phyloP scores from a whole-genome alignment of 2,113 vertebrate genomes.

The Camelus dromedarius region DNA sequence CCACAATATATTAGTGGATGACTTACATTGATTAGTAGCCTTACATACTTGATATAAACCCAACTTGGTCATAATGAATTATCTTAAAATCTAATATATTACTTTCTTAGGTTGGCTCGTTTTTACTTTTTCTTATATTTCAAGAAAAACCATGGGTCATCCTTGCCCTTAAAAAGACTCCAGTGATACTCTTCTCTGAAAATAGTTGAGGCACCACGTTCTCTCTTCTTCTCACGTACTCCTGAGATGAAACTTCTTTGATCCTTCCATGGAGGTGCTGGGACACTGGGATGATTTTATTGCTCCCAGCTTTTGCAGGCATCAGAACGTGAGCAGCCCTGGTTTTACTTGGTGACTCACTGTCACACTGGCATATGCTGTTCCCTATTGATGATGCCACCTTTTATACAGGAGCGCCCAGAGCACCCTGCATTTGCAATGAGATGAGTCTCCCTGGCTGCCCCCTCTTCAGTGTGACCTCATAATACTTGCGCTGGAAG shows the following conservation, averaged over 20 bases:
- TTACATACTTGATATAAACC: background rate
- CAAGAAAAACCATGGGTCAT: background rate
- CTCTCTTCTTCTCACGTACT: background rate
- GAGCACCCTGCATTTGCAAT: background rate
- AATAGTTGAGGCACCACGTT: background rate
- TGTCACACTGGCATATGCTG: background rate
- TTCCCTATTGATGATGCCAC: background rate
- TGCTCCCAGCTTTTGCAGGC: background rate
- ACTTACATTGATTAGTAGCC: background rate
- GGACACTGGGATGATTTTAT: background rate
- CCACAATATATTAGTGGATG: background rate
- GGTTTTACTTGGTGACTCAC: background rate
- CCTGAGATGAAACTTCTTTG: background rate
- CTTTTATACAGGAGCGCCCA: constrained; percentile 45
- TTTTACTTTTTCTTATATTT: background rate
- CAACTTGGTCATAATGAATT: background rate
- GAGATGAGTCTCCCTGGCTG: background rate
- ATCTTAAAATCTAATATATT: background rate
- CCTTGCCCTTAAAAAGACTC: background rate
- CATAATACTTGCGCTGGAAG: background rate
- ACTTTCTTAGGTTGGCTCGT: background rate
- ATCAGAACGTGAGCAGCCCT: background rate
- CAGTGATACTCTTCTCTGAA: background rate
- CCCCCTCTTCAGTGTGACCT: background rate
- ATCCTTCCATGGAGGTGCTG: background rate